Evolutionary conservation across 1,140 invertebrate species (phyloP), one percentile per base, ranked within the genome.

Genomic region (Telenomus remus): DNA sequence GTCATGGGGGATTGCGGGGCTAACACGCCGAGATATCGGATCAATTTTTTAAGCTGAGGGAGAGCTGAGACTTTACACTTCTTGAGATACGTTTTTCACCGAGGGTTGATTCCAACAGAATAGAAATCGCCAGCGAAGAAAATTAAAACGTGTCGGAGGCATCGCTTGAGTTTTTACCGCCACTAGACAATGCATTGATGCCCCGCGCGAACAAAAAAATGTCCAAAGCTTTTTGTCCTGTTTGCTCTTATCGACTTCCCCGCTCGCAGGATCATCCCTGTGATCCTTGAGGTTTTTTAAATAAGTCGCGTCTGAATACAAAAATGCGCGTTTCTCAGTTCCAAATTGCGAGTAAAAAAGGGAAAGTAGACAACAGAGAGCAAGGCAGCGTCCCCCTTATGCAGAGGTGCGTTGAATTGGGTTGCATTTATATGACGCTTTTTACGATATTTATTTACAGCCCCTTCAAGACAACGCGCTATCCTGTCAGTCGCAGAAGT

Each of bases 1-100:
- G 81, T 81, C 82, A 80, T 84, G 53, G 39, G 84, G 85, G 86
- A 86, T 86, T 82, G 84, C 74, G 78, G 81, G 83, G 82, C 84
- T 83, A 87, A 86, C 86, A 84, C 85, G 81, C 78, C 83, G 83
- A 86, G 86, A 81, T 82, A 82, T 82, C 80, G 80, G 81, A 81
- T 82, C 79, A 81, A 82, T 82, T 82, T 82, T 82, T 82, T 80
- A 88, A 88, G 85, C 86, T 83, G 84, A 81, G 79, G 79, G 86
- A 27, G 19, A 86, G 86, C 82, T 75, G 87, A 86, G 84, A 87
- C 85, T 87, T 87, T 87, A 85, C 85, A 86, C 86, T 87, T 80
- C 85, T 87, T 82, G 80, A 86, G 82, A 84, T 82, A 78, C 59
- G 77, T 9, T 9, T 61, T 56, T 69, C 69, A 39, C 68, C 39